phyloP scores from a whole-genome alignment of 2,113 vertebrate species.

The Platichthys stellatus region DNA sequence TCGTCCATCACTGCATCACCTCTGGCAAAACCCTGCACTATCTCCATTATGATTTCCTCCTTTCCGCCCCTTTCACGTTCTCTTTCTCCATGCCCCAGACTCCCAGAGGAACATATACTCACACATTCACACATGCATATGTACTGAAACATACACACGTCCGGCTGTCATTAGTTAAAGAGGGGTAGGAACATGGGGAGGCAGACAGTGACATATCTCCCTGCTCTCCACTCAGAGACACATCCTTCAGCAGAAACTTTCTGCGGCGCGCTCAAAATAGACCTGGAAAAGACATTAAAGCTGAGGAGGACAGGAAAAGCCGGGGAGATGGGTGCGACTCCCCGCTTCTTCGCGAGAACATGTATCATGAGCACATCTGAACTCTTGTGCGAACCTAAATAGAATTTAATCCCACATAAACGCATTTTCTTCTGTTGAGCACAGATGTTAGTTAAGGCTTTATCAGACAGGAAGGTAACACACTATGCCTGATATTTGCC shows the following conservation, averaged over 20 bases:
- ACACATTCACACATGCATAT: conserved; percentile 16
- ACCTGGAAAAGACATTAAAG: conserved; percentile 77
- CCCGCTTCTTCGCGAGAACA: conserved; percentile 42
- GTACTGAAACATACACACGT: conserved; percentile 8
- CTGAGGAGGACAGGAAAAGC: conserved; percentile 55
- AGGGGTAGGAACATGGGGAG: conserved; percentile 60
- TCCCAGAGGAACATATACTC: conserved; percentile 28
- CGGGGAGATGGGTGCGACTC: conserved; percentile 46
- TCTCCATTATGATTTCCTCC: conserved; percentile 41
- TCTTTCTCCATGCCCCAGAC: not conserved
- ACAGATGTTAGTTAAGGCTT: conserved; percentile 42
- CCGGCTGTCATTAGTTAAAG: conserved; percentile 75
- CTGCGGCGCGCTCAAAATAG: conserved; percentile 72
- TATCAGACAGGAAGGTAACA: conserved; percentile 46
- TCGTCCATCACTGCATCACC: conserved; percentile 40
- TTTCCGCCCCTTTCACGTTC: conserved; percentile 14
- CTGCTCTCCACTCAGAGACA: conserved; percentile 70
- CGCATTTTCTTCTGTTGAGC: conserved; percentile 41
- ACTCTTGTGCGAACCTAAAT: conserved; percentile 43
- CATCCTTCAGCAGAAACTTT: conserved; percentile 78
- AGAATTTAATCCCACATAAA: conserved; percentile 49
- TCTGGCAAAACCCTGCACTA: conserved; percentile 37
- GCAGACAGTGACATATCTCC: conserved; percentile 78
- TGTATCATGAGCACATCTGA: conserved; percentile 33
- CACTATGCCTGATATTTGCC: conserved; percentile 32